A percentile compares a stretch with the other conserved stretches of the same genome.
phyloP scores from a whole-genome alignment of 2,113 vertebrate genomes.

The Prunella fulvescens region DNA sequence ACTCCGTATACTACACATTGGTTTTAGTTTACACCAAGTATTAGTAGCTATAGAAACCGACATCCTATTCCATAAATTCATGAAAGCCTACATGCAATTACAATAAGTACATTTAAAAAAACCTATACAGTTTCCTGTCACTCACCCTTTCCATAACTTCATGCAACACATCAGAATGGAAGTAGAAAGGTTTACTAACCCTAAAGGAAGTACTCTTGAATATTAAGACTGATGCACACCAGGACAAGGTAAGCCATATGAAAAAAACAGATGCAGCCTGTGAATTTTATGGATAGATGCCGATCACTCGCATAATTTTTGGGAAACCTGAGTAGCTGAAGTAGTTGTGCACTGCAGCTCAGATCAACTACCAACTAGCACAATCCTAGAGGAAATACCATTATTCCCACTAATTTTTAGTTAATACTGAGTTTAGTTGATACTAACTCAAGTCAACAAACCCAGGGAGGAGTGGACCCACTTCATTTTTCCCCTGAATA shows the following conservation, averaged over 20 bases:
- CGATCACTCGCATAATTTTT: not conserved
- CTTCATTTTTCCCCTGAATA: not conserved
- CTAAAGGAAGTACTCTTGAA: not conserved
- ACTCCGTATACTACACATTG: not conserved
- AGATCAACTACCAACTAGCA: not conserved
- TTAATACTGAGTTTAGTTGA: not conserved
- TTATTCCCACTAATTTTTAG: not conserved
- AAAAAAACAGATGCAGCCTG: not conserved
- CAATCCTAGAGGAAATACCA: not conserved
- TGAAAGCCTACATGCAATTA: not conserved
- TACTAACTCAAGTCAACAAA: not conserved
- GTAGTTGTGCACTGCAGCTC: not conserved
- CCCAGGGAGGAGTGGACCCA: not conserved
- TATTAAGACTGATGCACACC: not conserved
- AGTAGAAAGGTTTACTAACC: not conserved
- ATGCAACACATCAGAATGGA: not conserved
- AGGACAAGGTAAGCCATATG: not conserved
- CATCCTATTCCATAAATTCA: not conserved
- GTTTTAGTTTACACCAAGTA: not conserved
- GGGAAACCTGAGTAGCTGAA: not conserved
- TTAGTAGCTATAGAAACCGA: not conserved
- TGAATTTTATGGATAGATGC: not conserved
- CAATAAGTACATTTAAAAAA: fast-evolving
- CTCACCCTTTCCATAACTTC: not conserved
- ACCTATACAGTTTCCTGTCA: not conserved